Base-by-base conservation (phyloP, 1,140 invertebrate species). In the Cotesia typhae region DNA sequence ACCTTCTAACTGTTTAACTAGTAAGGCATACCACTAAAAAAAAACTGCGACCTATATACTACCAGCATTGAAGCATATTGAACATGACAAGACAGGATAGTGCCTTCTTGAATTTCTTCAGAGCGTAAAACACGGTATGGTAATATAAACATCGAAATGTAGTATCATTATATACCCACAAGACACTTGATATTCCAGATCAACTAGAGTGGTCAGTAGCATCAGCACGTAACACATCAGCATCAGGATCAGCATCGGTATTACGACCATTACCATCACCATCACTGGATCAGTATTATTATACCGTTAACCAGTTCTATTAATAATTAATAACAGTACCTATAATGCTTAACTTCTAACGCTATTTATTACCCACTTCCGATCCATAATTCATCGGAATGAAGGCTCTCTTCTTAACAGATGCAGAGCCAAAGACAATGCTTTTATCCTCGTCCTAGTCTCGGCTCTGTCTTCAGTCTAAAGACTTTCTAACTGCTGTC, bases 251-350 rank as follows among this genome's bases (percentile, higher is more conserved):
- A 47, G 14, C 63, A 14, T 38, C 53, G 36, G 41, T 47, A 28
- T 28, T 28, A 28, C 28, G 28, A 28, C 28, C 14, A 10, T 66
- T 53, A 6, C 17, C 55, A 47, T 10, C 41, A 47, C 9, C 63
- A 14, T 38, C 53, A 55, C 6, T 47, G 41, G 41, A 47, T 47
- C 41, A 47, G 41, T 47, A 47, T 47, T 47, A 47, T 47, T 38
- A 64, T 72, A 20, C 70, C 70, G 70, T 72, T 72, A 72, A 20
- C 28, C 68, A 47, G 41, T 61, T 41, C 63, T 72, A 67, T 67
- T 72, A 72, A 72, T 67, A 72, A 72, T 72, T 72, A 72, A 72
- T 72, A 72, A 72, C 70, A 72, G 70, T 72, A 72, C 41, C 41
- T 47, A 47, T 64, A 72, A 67, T 65, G 61, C 60, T 17, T 28